A percentile compares a stretch with the other conserved stretches of the same genome.
Conservation (phyloP, 37 sponge, comb jelly and placozoan species). For the Sycon ciliatum region DNA sequence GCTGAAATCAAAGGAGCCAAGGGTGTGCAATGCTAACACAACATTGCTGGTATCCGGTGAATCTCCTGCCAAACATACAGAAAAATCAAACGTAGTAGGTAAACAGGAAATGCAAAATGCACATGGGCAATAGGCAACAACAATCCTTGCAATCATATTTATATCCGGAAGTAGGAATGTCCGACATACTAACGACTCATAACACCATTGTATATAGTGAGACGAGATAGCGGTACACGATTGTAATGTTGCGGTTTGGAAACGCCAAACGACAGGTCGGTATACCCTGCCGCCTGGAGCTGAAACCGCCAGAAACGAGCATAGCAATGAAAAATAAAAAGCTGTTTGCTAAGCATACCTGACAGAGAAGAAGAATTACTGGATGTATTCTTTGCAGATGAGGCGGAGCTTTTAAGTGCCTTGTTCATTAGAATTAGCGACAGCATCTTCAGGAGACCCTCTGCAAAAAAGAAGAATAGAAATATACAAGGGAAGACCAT, state of each 20-base stretch:
- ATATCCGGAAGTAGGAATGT: not conserved
- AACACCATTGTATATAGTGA: not conserved
- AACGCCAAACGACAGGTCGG: no score
- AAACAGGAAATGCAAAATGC: not conserved
- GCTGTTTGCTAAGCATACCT: not conserved
- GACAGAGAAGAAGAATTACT: no score
- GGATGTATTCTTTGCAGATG: no score
- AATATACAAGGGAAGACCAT: no score
- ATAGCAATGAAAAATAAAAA: not conserved
- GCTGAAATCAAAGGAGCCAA: constrained; percentile 72
- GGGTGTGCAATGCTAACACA: constrained; percentile 64
- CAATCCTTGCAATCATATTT: not conserved
- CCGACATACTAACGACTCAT: not conserved
- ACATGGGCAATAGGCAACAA: not conserved
- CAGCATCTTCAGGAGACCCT: constrained; percentile 67
- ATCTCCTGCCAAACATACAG: no score
- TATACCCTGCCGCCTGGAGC: no score
- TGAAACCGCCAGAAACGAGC: no score
- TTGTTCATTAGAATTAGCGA: constrained; percentile 56
- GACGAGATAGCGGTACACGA: no score
- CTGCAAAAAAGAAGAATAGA: constrained; percentile 41
- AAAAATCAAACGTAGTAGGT: no score
- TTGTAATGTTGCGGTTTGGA: no score
- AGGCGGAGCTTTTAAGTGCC: constrained; percentile 34
- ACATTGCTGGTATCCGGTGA: constrained; percentile 47